Conservation (phyloP, 2,797 vertebrate species). For the Gadopsis bispinosus region DNA sequence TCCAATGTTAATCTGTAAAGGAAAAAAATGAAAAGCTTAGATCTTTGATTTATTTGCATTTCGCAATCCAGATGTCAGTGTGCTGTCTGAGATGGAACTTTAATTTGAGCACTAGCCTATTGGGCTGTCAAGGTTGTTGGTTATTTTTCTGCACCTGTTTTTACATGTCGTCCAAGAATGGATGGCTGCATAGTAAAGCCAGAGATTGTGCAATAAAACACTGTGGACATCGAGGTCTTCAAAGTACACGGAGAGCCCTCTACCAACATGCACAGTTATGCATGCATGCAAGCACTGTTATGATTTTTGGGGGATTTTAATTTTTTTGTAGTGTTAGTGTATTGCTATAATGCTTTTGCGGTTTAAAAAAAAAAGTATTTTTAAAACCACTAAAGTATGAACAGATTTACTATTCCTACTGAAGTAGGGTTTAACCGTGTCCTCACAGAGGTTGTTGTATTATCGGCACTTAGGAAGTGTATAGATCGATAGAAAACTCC, state of each 20-base stretch:
- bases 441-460: constrained; percentile 61
- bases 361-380: constrained; percentile 24
- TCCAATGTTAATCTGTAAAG: constrained; percentile 8
- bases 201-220: constrained; percentile 79
- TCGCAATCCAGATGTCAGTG: constrained; percentile 32
- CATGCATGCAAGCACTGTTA: constrained; percentile 73
- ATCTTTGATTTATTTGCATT: constrained; percentile 19
- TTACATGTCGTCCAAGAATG: constrained; percentile 18
- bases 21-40: constrained; percentile 13
- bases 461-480: constrained; percentile 53
- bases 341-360: constrained; percentile 23
- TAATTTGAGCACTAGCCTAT: background rate
- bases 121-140: background rate
- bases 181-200: constrained; percentile 33
- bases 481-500: constrained; percentile 19
- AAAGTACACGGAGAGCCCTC: constrained; percentile 33
- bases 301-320: constrained; percentile 4
- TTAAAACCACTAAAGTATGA: constrained; percentile 39
- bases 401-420: constrained; percentile 50
- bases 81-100: constrained; percentile 26
- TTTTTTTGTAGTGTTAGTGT: constrained; percentile 28
- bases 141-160: background rate
- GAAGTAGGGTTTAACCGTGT: constrained; percentile 36
- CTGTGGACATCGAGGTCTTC: constrained; percentile 48
- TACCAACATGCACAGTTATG: constrained; percentile 61